phyloP scores from a whole-genome alignment of 2,113 vertebrate genomes.

The Fregata magnificens region DNA sequence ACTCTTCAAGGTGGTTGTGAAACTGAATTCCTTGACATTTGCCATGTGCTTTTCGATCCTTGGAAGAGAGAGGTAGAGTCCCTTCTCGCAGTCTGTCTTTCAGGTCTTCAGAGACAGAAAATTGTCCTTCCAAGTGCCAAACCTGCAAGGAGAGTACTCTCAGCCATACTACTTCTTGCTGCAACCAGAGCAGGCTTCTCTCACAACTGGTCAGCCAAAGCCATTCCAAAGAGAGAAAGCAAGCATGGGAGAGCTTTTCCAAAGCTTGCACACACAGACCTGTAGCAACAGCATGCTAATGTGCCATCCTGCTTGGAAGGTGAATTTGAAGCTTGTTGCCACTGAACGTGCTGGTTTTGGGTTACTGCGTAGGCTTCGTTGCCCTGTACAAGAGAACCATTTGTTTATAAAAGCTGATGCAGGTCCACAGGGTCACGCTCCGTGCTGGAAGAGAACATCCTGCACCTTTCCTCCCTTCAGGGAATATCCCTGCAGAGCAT shows the following conservation, averaged over 20 bases:
- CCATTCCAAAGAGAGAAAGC: background rate
- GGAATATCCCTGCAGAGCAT: background rate
- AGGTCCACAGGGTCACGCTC: rapidly evolving
- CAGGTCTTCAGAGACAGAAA: background rate
- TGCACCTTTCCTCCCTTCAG: background rate
- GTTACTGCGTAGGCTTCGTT: background rate
- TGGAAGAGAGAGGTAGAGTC: background rate
- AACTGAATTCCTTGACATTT: background rate
- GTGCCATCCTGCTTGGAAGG: background rate
- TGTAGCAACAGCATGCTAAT: no score
- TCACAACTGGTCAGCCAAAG: background rate
- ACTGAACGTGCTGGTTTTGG: background rate
- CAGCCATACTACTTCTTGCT: no score
- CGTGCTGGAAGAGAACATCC: background rate
- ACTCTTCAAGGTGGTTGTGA: background rate
- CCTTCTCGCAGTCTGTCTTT: background rate
- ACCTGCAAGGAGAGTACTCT: background rate
- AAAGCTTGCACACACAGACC: background rate
- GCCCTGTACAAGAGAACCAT: background rate
- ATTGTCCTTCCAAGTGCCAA: background rate
- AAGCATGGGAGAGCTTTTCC: background rate
- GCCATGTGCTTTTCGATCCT: background rate
- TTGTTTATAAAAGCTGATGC: background rate
- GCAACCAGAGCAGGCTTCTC: background rate
- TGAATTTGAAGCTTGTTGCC: background rate